A percentile compares a stretch with the other conserved stretches of the same genome.
phyloP scores from a whole-genome alignment of 2,888 invertebrate species.

The Ormyrus nitidulus region DNA sequence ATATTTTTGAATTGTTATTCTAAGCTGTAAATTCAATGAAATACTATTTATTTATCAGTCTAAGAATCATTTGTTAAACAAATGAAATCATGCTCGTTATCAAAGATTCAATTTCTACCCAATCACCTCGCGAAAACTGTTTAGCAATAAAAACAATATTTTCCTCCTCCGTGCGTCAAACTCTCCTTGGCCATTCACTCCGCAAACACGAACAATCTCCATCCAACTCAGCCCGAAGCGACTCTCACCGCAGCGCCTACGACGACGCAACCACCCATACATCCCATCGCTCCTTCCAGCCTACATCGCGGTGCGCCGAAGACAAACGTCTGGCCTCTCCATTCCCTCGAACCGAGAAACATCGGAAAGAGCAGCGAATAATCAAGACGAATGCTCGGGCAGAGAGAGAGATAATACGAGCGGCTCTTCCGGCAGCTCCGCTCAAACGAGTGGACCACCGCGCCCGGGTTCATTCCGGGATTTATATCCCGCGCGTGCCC shows the following conservation, averaged over 20 bases:
- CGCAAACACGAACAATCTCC: too few species aligned
- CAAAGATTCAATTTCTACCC: too few species aligned
- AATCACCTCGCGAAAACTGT: too few species aligned
- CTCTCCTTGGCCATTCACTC: too few species aligned
- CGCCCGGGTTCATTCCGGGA: not conserved
- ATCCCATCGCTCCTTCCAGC: not conserved
- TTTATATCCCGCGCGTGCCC: slow-evolving; percentile 15
- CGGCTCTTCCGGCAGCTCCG: slow-evolving; percentile 35
- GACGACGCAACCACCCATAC: slow-evolving; percentile 21
- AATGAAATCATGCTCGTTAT: too few species aligned
- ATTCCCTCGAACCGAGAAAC: not conserved
- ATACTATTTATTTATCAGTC: too few species aligned
- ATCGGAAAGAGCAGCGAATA: not conserved
- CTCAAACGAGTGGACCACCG: slow-evolving; percentile 23
- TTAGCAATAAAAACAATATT: too few species aligned
- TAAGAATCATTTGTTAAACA: too few species aligned
- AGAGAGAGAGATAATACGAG: not conserved
- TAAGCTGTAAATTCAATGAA: too few species aligned
- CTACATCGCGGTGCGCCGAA: slow-evolving; percentile 22
- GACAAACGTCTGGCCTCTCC: not conserved
- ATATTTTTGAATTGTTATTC: too few species aligned
- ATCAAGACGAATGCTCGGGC: slow-evolving; percentile 6
- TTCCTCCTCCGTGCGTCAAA: too few species aligned
- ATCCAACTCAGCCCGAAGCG: too few species aligned
- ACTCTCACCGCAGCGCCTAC: slow-evolving; percentile 7